Base-by-base conservation (phyloP, 2,113 vertebrate species). In the Cettia cetti region DNA sequence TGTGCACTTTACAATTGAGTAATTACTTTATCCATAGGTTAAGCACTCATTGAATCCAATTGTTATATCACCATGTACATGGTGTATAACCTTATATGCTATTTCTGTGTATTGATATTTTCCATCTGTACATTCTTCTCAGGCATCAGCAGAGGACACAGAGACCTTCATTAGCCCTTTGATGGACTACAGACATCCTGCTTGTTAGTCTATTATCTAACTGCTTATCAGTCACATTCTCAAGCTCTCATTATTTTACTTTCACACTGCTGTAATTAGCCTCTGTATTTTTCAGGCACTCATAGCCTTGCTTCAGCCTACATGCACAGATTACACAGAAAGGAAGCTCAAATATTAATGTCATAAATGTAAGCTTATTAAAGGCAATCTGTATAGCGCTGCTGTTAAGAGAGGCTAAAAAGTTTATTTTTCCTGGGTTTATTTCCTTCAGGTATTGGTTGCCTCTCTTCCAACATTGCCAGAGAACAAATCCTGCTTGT, bases 211-310 rank as follows among this genome's bases (percentile, higher is more conserved):
- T 89, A 37, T 89, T 97, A 94, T 97, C 94, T 95, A 64, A 68
- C 56, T 75, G 68, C 91, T 97, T 94, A 97, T 95, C 96, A 95
- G 92, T 81, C 86, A 92, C 89, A 89, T 96, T 96, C 89, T 92
- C 65, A 60, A 84, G 86, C 83, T 92, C 89, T 94, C 83, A 78
- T 94, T 95, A 93, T 94, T 97, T 94, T 91, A 71, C 92, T 92
- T 91, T 94, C 83, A 89, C 91, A 64, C 28, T 86, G 80, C 77
- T 3, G 15, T 84, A 97, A 95, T 94, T 94, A 95, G 52, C 40
- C 44, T 75, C 86, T 71, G 35, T 59, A 60, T 94, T 96, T 95
- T 92, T 75, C 74, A 92, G 65, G 61, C 69, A 47, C 39, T 86
- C 35, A 1, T 16, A 66, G 47, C 9, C 80, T 83, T 86, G 35